Base-by-base conservation (phyloP, 2,888 invertebrate species). In the Xylocampa areola region DNA sequence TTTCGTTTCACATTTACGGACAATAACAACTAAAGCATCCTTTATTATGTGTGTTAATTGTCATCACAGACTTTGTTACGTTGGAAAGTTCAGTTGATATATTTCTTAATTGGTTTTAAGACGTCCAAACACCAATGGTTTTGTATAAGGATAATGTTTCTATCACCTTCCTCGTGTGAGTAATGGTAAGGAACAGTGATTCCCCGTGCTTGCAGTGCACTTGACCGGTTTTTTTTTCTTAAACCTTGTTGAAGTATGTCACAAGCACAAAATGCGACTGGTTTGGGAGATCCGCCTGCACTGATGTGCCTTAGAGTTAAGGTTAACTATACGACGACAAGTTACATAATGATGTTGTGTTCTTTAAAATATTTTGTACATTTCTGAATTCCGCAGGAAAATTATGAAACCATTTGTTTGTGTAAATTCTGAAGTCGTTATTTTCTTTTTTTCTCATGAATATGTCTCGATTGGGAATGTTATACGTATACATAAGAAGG, bases 191-290 rank as follows among this genome's bases (percentile, higher is more conserved):
- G 11, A 32, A 43, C 27, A 50, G 30, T 47, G 23, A 32, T 32
- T 36, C 39, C 25, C n/a, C 35, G 41, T 36, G 29, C 23, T 21
- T n/a, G 16, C 8, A 10, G 32, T 48, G 49, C n/a, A 27, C 47
- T 48, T 57, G 47, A 41, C 45, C 39, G 50, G 44, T 68, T 79
- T 75, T 79, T 81, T 74, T 40, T 40, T 44, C 32, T 48, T 57
- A 84, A 87, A 78, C 79, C 81, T 86, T 83, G 84, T 80, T 86
- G 80, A 85, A 85, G 85, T 88, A 73, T 90, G 88, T 88, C 90
- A 87, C 76, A 82, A 79, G 80, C 65, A 60, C 61, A 75, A 77
- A 73, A 76, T 74, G 81, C 71, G 83, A 87, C 88, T 84, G 87
- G 88, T 89, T 88, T 87, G 66, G 74, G 65, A 82, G 79, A 82